Evolutionary conservation across 2,113 vertebrate genomes (phyloP).

Genomic region (Sander lucioperca): DNA sequence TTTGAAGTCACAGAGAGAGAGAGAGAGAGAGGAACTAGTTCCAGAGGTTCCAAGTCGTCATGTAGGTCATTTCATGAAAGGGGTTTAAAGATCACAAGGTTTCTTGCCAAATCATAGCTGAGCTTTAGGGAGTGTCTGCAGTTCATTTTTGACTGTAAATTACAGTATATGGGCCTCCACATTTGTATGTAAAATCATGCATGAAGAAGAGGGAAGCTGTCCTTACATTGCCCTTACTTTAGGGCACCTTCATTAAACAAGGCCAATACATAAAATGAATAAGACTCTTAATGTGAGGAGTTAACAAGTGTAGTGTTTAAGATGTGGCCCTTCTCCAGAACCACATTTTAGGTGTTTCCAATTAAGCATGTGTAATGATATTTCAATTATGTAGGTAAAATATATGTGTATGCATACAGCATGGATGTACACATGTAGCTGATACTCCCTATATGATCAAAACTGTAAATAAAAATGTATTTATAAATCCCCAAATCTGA

Average conservation of each 20-base stretch:
- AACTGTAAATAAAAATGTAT: background rate
- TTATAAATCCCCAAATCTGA: background rate
- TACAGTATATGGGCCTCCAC: conserved; percentile 12
- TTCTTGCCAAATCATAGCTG: conserved; percentile 33
- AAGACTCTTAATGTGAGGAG: background rate
- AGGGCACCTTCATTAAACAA: conserved; percentile 1
- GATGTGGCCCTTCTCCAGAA: background rate
- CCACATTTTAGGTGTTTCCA: background rate
- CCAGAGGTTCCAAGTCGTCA: conserved; percentile 40
- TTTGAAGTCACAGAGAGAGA: conserved; percentile 47
- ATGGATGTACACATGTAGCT: background rate
- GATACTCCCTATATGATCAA: background rate
- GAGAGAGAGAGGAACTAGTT: conserved; percentile 27
- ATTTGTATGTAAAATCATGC: conserved; percentile 44
- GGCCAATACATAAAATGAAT: background rate
- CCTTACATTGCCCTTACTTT: conserved; percentile 23
- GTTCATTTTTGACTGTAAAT: conserved; percentile 36
- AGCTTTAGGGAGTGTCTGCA: conserved; percentile 28
- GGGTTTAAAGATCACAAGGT: conserved; percentile 63
- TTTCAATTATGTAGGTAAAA: background rate
- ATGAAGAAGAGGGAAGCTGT: conserved; percentile 34
- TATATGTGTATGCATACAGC: background rate
- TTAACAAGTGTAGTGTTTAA: background rate
- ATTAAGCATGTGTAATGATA: background rate
- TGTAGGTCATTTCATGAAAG: conserved; percentile 64